These are phyloP conservation scores for Aphelenchoides bicaudatus DNA, from an alignment of 2,888 invertebrate genomes.

Conservation along the genomic window DNA sequence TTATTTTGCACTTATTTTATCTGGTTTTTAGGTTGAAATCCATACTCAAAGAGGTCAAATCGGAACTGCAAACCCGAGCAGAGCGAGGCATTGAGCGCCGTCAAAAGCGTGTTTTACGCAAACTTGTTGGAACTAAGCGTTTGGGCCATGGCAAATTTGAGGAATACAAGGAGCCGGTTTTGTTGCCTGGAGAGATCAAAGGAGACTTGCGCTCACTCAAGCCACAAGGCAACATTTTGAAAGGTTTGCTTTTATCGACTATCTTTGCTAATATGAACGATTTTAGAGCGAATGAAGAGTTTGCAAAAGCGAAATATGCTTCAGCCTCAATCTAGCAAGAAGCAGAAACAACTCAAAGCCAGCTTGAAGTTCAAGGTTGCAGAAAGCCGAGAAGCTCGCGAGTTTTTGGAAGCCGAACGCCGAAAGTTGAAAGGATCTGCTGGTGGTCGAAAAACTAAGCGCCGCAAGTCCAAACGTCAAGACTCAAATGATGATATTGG, in stretches of 20 bases:
- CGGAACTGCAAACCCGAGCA: conserved; percentile 24
- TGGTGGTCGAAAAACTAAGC: no score
- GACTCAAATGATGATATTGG: no score
- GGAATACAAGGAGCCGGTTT: conserved; percentile 39
- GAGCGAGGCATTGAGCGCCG: conserved; percentile 16
- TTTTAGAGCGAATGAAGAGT: conserved; percentile 35
- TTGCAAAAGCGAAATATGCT: conserved; percentile 43
- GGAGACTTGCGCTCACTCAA: conserved; percentile 30
- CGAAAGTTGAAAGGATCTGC: conserved; percentile 46
- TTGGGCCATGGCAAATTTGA: conserved; percentile 41
- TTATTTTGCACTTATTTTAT: no score
- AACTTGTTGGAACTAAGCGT: conserved; percentile 30
- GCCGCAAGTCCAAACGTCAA: no score
- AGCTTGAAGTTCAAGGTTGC: conserved; percentile 36
- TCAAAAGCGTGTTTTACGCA: conserved; percentile 23
- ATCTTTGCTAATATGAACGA: conserved; percentile 11
- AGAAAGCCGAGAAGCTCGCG: conserved; percentile 35
- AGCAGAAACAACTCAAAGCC: conserved; percentile 24
- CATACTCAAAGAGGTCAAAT: conserved; percentile 30
- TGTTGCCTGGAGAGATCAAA: conserved; percentile 37
- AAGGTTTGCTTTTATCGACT: conserved; percentile 10
- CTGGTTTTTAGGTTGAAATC: conserved; percentile 37
- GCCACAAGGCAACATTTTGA: conserved; percentile 24
- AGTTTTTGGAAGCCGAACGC: conserved; percentile 11
- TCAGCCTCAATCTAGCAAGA: conserved; percentile 28